Evolutionary conservation across 1,140 invertebrate species (phyloP), one percentile per base, ranked within the genome.

Genomic region (Lepidurus packardi): DNA sequence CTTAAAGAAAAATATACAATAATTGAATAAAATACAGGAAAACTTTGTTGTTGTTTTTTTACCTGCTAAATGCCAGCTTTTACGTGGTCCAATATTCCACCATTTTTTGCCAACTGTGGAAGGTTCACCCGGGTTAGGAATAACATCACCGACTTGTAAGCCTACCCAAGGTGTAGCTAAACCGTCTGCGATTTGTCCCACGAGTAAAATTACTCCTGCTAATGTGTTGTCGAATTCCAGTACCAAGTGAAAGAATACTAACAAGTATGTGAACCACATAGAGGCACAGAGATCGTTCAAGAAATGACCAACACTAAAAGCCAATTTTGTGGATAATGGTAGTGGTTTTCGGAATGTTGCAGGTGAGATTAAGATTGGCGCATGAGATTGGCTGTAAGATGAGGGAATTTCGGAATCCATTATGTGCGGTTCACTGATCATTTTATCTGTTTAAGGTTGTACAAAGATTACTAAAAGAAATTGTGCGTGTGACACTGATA

Each of bases 201-300:
- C 88, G 11, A 97, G 86, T 83, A 98, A 87, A 78, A 97, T 83
- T 73, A 90, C 85, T 43, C 96, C 96, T 3, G 96, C 90, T 82
- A 91, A 86, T 11, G 86, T 86, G 81, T 91, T 90, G 83, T 88
- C 88, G 84, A 98, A 94, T 80, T 89, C 86, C 43, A 95, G 85
- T 3, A 98, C 93, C 82, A 93, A 88, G 83, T 97, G 92, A 83
- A 97, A 92, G 85, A 91, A 98, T 24, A 98, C 90, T 81, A 98
- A 87, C n/a, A 97, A 87, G 86, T 98, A 99, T 0, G 94, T 95
- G 84, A 98, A 99, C 97, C 97, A 98, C 89, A 98, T 94, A 74
- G 94, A 94, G 45, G 96, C 94, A 87, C 94, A 97, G 7, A 98
- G 88, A 87, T 98, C 97, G 85, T 98, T 98, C 42, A 97, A 86